Conservation (phyloP, 2,888 invertebrate genomes). For the Heliconius aoede region DNA sequence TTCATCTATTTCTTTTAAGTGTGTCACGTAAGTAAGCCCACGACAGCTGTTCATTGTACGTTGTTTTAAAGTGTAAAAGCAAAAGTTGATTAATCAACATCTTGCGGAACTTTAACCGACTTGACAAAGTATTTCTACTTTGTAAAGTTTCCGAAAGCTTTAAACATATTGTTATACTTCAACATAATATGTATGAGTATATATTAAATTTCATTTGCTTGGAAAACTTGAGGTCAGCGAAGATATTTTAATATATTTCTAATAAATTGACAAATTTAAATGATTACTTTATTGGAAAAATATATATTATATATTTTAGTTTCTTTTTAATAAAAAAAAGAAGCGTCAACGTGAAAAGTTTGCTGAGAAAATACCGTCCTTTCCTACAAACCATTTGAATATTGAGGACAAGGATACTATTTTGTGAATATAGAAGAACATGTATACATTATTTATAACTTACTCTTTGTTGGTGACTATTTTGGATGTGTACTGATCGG, state of each 20-base stretch:
- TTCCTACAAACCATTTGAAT: conserved; percentile 10
- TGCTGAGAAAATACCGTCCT: conserved; percentile 8
- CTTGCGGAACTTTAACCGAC: conserved; percentile 8
- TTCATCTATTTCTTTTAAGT: conserved; percentile 10
- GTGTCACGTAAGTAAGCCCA: background rate
- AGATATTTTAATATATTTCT: too few relatives aligned
- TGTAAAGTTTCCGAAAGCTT: background rate
- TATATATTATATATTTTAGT: background rate
- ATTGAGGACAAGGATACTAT: conserved; percentile 20
- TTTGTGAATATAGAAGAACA: conserved; percentile 18
- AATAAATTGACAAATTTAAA: too few relatives aligned
- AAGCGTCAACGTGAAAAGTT: background rate
- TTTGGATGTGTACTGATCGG: background rate
- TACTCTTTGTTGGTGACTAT: background rate
- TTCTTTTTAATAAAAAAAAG: background rate
- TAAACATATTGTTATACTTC: background rate
- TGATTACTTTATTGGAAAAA: too few relatives aligned
- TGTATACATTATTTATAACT: conserved; percentile 9
- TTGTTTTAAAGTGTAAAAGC: conserved; percentile 19
- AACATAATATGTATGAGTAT: too few relatives aligned
- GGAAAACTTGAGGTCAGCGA: background rate
- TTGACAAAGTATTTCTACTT: conserved; percentile 6
- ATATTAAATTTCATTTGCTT: background rate
- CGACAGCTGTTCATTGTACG: conserved; percentile 19
- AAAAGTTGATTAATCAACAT: conserved; percentile 22